These are phyloP conservation scores for Embiotoca jacksoni DNA, from an alignment of 2,113 vertebrate genomes.

Conservation along the genomic window DNA sequence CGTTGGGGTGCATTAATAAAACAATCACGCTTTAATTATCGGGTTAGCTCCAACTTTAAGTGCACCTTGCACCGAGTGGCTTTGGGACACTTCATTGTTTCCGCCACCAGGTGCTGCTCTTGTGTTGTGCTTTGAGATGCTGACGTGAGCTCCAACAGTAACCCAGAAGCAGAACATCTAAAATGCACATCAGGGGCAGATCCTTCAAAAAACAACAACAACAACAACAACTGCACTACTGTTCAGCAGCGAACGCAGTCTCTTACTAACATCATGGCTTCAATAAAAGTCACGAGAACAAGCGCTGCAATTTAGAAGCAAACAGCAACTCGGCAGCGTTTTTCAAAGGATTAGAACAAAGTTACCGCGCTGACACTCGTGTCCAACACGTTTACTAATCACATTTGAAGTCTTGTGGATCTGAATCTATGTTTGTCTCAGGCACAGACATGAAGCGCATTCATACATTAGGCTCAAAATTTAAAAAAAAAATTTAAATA, in stretches of 20 bases:
- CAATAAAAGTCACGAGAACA: conserved; percentile 19
- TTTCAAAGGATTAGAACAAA: conserved; percentile 18
- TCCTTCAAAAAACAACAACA: neutral
- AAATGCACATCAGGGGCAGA: neutral
- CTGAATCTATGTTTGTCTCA: neutral
- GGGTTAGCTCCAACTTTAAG: neutral
- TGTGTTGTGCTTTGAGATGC: neutral
- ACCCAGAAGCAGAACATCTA: neutral
- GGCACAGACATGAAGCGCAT: neutral
- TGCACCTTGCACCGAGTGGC: neutral
- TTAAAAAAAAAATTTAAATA: no score
- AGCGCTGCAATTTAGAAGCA: neutral
- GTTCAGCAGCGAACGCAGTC: neutral
- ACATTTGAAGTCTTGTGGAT: conserved; percentile 1
- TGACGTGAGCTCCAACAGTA: neutral
- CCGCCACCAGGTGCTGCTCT: conserved; percentile 54
- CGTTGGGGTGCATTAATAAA: no score
- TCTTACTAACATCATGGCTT: neutral
- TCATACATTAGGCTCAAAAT: neutral
- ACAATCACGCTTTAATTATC: no score
- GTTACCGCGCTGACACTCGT: neutral
- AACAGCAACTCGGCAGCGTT: conserved; percentile 15
- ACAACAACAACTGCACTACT: neutral
- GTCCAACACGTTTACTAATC: neutral
- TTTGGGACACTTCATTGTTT: neutral